Conservation (phyloP, 2,113 vertebrate species). For the Morone chrysops region DNA sequence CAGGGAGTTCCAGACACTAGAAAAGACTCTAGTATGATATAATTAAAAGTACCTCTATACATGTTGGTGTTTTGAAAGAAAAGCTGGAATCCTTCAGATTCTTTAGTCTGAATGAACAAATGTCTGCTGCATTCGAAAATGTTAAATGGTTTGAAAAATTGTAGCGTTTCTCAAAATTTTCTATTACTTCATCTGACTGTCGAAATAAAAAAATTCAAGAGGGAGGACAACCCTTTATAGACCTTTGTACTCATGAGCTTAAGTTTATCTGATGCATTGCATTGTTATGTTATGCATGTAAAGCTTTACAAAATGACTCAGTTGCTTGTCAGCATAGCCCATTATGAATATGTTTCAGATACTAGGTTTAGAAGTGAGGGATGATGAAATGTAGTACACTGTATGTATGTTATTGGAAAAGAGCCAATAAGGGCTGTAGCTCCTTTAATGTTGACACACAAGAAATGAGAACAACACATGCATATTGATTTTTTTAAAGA, state of each 20-base stretch:
- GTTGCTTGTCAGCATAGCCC: not conserved
- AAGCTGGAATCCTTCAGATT: constrained; percentile 34
- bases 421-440: not conserved
- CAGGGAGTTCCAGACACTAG: too few species aligned
- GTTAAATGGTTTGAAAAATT: not conserved
- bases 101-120: not conserved
- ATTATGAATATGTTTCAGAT: not conserved
- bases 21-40: not conserved
- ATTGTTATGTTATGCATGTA: not conserved
- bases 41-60: not conserved
- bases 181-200: not conserved
- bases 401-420: not conserved
- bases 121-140: constrained; percentile 1
- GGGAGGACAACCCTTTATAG: not conserved
- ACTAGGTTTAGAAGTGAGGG: not conserved
- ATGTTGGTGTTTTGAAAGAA: constrained; percentile 16
- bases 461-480: constrained; percentile 11
- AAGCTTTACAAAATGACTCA: not conserved
- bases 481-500: constrained; percentile 14
- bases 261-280: not conserved
- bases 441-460: constrained; percentile 9
- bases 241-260: not conserved
- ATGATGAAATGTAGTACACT: not conserved
- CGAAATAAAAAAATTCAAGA: constrained; percentile 7
- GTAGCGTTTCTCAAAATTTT: constrained; percentile 6